phyloP scores from a whole-genome alignment of 2,113 vertebrate species.

The Globicephala melas region DNA sequence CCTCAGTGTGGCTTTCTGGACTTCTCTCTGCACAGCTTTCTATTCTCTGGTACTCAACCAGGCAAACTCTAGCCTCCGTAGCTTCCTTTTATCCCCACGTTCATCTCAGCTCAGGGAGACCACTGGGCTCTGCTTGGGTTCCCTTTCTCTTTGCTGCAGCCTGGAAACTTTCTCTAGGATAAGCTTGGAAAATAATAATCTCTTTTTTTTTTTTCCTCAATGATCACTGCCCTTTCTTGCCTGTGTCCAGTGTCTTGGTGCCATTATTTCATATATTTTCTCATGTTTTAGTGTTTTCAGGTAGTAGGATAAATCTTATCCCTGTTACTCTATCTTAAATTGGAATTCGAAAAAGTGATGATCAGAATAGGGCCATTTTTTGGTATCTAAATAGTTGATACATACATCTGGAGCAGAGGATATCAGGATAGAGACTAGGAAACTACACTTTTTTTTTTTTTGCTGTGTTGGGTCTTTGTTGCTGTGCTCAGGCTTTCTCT shows the following conservation, averaged over 20 bases:
- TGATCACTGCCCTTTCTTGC: not conserved
- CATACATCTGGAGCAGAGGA: not conserved
- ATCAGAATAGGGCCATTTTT: conserved; percentile 2
- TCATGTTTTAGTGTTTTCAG: not conserved
- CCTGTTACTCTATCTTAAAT: not conserved
- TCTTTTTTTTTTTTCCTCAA: not conserved
- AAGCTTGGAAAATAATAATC: not conserved
- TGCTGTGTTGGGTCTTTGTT: too few relatives aligned
- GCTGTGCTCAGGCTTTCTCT: too few relatives aligned
- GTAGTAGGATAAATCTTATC: not conserved
- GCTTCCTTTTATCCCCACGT: not conserved
- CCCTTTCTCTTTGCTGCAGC: not conserved
- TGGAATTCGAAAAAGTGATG: not conserved
- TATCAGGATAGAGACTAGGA: not conserved
- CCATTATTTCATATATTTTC: not conserved
- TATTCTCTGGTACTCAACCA: not conserved
- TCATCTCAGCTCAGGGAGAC: not conserved
- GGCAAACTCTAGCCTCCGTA: not conserved
- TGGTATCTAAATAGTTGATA: not conserved
- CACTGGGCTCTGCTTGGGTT: not conserved
- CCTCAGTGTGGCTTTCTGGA: not conserved
- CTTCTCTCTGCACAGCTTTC: not conserved
- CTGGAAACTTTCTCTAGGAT: not conserved
- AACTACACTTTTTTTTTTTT: not conserved
- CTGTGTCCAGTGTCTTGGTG: not conserved